Conservation (phyloP, 2,888 invertebrate genomes). For the Drosophila falleni region DNA sequence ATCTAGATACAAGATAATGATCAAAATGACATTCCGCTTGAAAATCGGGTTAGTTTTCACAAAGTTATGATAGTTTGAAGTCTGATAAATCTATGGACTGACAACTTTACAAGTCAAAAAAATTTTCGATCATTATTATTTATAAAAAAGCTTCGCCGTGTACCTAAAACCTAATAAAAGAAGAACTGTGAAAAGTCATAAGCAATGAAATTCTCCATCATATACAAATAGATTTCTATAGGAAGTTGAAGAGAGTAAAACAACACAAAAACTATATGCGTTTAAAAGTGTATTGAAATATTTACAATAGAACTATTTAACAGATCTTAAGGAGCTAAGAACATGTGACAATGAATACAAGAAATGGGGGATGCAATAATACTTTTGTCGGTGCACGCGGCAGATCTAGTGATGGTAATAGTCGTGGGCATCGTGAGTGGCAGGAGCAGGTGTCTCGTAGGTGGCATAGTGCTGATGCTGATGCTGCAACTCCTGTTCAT, state of each 20-base stretch:
- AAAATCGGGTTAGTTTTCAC: too few relatives aligned
- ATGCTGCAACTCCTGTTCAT: constrained; percentile 53
- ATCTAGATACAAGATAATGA: too few relatives aligned
- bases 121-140: too few relatives aligned
- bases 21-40: too few relatives aligned
- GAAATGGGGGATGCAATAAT: constrained; percentile 59
- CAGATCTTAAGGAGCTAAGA: constrained; percentile 44
- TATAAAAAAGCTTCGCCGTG: too few relatives aligned
- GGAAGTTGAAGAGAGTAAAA: background rate
- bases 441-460: constrained; percentile 67
- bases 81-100: too few relatives aligned
- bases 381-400: constrained; percentile 44
- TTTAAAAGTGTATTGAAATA: constrained; percentile 50
- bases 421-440: constrained; percentile 67
- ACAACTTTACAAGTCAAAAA: too few relatives aligned
- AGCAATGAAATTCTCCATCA: background rate
- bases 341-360: constrained; percentile 38
- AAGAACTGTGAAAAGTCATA: too few relatives aligned
- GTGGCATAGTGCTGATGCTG: constrained; percentile 63
- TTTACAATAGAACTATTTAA: constrained; percentile 72
- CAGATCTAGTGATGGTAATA: constrained; percentile 74
- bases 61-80: too few relatives aligned
- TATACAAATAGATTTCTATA: background rate
- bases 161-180: too few relatives aligned
- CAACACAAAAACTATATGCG: constrained; percentile 13